Base-by-base conservation (phyloP, 30 jellyfish, hydroid and myxozoan genomes). In the Calvadosia cruxmelitensis region DNA sequence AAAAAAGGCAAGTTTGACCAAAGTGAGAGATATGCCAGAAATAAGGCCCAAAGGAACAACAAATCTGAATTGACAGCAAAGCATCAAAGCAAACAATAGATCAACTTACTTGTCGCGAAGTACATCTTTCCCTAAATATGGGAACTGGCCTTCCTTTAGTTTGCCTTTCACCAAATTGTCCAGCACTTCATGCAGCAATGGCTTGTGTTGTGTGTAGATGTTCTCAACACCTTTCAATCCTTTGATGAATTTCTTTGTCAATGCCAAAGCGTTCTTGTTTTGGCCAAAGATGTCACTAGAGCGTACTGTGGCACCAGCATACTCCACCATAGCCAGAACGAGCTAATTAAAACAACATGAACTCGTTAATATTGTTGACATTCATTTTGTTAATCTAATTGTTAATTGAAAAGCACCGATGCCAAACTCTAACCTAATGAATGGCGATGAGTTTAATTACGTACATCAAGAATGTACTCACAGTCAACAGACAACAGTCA, bases 191-290 rank as follows among this genome's bases (percentile, higher is more conserved):
- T 87, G 96, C 15, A 87, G 83, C 23, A 79, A 67, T 1, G 96
- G 96, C 53, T 80, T 87, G 84, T 87, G 96, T 68, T 87, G 96
- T 15, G 96, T 87, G 78, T 87, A 87, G 71, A 87, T 87, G 42
- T 87, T 87, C 53, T 86, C 96, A 10, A 86, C 96, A 13, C 96
- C 96, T 94, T 87, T 87, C 67, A 87, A 53, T 0, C 96, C 96
- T 50, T 87, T 87, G 76, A 87, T 87, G 67, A 87, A 87, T 68
- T 87, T 64, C 66, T 87, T 87, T 23, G 96, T 87, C 94, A 87
- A 77, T 34, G 94, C 83, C 75, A 87, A 70, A 0, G 96, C 96
- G 70, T 79, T 87, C 53, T 87, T 87, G 57, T 85, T 87, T 34
- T 87, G 96, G 32, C 96, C 94, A 72, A 87, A 87, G 2, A 87